Conservation (phyloP, 2,888 invertebrate species). For the Callimorpha dominula region DNA sequence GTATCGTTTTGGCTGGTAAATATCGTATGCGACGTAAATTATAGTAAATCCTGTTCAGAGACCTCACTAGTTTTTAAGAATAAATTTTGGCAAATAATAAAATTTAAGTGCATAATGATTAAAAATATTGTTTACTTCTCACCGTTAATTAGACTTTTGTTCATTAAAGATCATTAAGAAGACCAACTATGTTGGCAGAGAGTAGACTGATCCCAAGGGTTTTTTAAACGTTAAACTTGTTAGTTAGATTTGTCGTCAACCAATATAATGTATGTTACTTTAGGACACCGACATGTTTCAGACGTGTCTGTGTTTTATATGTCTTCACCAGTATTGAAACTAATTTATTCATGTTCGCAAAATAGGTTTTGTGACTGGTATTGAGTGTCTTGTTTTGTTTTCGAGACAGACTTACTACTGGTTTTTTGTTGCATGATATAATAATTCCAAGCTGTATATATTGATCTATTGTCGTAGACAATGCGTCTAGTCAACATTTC, state of each 20-base stretch:
- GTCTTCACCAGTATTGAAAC: not conserved
- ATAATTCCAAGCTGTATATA: slow-evolving; percentile 76
- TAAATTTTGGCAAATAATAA: not conserved
- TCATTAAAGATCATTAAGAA: not conserved
- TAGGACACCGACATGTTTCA: slow-evolving; percentile 2
- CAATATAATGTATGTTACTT: not conserved
- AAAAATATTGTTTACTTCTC: not conserved
- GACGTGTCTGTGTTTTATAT: not conserved
- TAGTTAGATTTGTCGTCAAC: not conserved
- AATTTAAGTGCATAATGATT: not conserved
- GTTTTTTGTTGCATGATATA: slow-evolving; percentile 69
- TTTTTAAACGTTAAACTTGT: not conserved
- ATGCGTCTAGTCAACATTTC: slow-evolving; percentile 80
- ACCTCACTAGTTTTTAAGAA: not conserved
- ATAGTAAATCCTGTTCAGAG: slow-evolving; percentile 1
- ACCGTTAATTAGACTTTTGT: no score
- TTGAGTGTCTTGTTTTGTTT: slow-evolving; percentile 48
- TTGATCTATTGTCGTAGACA: slow-evolving; percentile 83
- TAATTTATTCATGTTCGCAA: slow-evolving; percentile 12
- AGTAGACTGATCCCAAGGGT: not conserved
- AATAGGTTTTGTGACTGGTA: slow-evolving; percentile 34
- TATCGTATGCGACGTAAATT: not conserved
- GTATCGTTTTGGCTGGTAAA: not conserved
- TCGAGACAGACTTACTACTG: slow-evolving; percentile 61
- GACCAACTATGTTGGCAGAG: not conserved